Evolutionary conservation across 2,113 vertebrate genomes (phyloP), one percentile per base, ranked within the genome.

Genomic region (Conger conger): DNA sequence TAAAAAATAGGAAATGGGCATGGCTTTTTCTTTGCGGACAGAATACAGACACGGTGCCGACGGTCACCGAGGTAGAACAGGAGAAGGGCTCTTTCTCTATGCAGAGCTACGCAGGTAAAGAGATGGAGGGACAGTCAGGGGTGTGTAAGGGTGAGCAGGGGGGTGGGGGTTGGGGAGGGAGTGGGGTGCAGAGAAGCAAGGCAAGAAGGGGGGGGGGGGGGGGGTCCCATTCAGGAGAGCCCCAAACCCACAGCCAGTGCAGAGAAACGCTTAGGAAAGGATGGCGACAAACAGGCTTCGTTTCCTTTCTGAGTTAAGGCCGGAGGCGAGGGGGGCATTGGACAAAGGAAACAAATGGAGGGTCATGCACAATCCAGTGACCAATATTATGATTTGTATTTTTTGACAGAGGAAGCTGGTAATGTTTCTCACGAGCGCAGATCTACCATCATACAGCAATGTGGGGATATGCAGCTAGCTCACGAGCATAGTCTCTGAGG

Each of bases 321-420:
- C n/a, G 60, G 3, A 13, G 33, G 33, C 18, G 77, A n/a, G 38
- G 4, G 23, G 38, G 18, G 3, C 17, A 80, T 27, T 27, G 38
- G 42, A 50, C 13, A 7, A 8, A 79, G 87, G 86, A 92, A 90
- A 89, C 90, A 87, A 88, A 92, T 87, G 88, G 80, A 83, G 83
- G 89, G 54, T 83, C 93, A 93, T 93, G 94, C 91, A 91, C 82
- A 85, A 60, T 80, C 87, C 84, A 33, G 20, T 45, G 79, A 68
- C 87, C 87, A 86, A 79, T 83, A 79, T 80, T 35, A 35, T 73
- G n/a, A n/a, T 27, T 36, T 27, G 81, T 80, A n/a, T 80, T 38
- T 53, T 73, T 27, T 42, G 3, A 15, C 81, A 77, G 20, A 37
- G 76, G 36, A 79, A 4, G 42, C 54, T n/a, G 35, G 36, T 5